Conservation (phyloP, 2,888 invertebrate species). For the Cheilosia grossa region DNA sequence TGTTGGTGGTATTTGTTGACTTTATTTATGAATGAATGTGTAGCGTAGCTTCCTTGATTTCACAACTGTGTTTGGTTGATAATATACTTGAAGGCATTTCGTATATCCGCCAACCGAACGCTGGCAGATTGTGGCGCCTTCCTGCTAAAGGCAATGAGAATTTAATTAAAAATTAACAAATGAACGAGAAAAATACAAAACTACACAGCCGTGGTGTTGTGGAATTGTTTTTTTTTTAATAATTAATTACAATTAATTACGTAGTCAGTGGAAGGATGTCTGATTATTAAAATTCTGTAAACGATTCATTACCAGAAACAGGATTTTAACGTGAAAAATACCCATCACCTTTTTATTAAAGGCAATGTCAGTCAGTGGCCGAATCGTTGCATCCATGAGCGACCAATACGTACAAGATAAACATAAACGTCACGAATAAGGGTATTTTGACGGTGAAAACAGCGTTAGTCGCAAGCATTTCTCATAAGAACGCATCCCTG, state of each 20-base stretch:
- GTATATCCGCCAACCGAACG: neutral
- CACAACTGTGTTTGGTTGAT: neutral
- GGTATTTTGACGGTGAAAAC: no score
- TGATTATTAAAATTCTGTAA: neutral
- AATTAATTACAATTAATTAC: neutral
- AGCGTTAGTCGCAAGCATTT: no score
- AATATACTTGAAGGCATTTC: neutral
- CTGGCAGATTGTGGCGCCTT: neutral
- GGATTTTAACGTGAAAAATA: no score
- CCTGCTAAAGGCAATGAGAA: neutral
- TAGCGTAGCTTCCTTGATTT: neutral
- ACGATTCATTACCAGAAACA: neutral
- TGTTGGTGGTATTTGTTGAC: slow-evolving; percentile 1
- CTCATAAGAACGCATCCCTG: no score
- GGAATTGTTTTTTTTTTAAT: neutral
- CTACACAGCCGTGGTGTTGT: neutral
- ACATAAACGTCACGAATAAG: no score
- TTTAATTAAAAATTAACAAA: slow-evolving; percentile 19
- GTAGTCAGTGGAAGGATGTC: neutral
- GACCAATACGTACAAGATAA: no score
- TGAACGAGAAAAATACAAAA: neutral
- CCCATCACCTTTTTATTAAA: no score
- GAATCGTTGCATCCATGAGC: no score
- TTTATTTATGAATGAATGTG: neutral
- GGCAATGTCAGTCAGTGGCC: no score